phyloP scores from a whole-genome alignment of 2,797 vertebrate species.

The Saxicola maurus region DNA sequence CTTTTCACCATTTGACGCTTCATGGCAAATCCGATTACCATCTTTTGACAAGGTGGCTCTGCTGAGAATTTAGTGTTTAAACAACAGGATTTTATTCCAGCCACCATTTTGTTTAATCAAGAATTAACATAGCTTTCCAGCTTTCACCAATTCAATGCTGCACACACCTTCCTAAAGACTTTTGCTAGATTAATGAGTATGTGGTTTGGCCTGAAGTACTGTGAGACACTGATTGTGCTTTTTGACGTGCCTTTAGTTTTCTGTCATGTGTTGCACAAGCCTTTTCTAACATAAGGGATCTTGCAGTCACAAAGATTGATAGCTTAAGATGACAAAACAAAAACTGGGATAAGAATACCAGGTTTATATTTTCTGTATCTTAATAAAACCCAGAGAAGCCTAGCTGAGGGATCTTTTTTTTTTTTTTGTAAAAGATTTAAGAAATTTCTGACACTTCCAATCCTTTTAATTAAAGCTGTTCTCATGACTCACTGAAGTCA shows the following conservation, averaged over 20 bases:
- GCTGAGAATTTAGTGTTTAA: neutral
- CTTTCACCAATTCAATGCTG: neutral
- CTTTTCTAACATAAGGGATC: neutral
- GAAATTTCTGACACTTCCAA: constrained; percentile 15
- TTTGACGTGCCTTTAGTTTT: neutral
- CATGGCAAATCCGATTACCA: neutral
- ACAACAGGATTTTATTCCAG: neutral
- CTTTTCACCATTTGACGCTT: neutral
- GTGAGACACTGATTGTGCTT: neutral
- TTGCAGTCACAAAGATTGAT: neutral
- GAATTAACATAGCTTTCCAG: neutral
- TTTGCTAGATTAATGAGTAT: neutral
- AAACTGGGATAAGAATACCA: neutral
- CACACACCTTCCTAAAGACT: neutral
- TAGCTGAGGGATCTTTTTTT: neutral
- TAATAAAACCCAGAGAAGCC: neutral
- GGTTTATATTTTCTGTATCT: neutral
- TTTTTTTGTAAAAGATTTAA: neutral
- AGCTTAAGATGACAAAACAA: neutral
- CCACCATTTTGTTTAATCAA: neutral
- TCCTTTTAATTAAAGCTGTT: constrained; percentile 22
- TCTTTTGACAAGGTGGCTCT: neutral
- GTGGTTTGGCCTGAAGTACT: constrained; percentile 7
- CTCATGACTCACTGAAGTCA: constrained; percentile 9
- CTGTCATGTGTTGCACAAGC: constrained; percentile 8